phyloP scores from a whole-genome alignment of 2,888 invertebrate species.

The Eupithecia centaureata region DNA sequence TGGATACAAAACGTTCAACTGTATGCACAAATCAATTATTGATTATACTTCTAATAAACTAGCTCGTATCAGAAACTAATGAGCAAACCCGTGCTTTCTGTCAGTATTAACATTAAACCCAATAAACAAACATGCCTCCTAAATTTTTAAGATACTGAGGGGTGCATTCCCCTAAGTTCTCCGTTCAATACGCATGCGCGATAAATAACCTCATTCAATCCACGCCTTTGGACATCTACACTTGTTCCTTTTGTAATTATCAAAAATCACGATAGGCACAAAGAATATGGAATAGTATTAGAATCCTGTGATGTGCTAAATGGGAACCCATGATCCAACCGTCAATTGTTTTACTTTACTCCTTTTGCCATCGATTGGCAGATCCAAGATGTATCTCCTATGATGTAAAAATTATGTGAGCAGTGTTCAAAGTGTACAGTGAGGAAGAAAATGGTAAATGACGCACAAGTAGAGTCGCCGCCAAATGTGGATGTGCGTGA shows the following conservation, averaged over 20 bases:
- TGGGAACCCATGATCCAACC: conserved; percentile 33
- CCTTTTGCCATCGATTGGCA: conserved; percentile 30
- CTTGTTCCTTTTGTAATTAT: conserved; percentile 60
- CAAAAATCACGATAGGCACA: conserved; percentile 37
- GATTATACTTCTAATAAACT: background rate
- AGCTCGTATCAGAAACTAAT: background rate
- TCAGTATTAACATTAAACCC: background rate
- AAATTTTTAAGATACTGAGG: conserved; percentile 11
- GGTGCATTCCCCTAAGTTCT: conserved; percentile 41
- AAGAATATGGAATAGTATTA: conserved; percentile 19
- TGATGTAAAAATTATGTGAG: conserved; percentile 62
- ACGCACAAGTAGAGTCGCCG: conserved; percentile 77
- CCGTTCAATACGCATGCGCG: conserved; percentile 72
- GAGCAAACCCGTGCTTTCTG: background rate
- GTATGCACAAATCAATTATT: no score
- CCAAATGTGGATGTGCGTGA: conserved; percentile 68
- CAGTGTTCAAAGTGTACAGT: conserved; percentile 61
- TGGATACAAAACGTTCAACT: no score
- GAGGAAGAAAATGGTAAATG: conserved; percentile 78
- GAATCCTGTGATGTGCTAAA: conserved; percentile 34
- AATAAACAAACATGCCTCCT: conserved; percentile 11
- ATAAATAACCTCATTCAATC: conserved; percentile 77
- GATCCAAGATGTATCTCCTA: conserved; percentile 45
- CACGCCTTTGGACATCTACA: conserved; percentile 73
- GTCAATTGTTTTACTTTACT: conserved; percentile 23